Evolutionary conservation across 2,113 vertebrate genomes (phyloP).

Genomic region (Poeciliopsis turrubarensis): DNA sequence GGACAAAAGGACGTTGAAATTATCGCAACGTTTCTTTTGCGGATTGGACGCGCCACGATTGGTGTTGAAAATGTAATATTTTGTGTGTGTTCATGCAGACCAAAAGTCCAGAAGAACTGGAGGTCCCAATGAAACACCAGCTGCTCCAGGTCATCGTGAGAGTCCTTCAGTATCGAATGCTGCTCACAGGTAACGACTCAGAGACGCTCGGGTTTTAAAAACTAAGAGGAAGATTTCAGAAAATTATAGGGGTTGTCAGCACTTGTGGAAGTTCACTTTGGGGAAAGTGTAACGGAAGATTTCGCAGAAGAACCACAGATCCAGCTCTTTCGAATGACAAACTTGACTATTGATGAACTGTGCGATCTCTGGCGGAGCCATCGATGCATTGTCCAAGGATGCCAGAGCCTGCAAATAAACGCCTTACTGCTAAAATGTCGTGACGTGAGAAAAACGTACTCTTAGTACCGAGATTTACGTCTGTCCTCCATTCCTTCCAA

Average conservation of each 20-base stretch:
- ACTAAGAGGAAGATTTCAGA: not conserved
- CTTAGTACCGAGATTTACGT: too few relatives aligned
- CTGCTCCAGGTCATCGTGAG: constrained; percentile 89
- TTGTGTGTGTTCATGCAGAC: constrained; percentile 57
- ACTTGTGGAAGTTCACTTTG: not conserved
- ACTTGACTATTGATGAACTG: too few relatives aligned
- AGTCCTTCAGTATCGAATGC: constrained; percentile 92
- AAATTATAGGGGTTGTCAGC: not conserved
- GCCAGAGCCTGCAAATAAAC: too few relatives aligned
- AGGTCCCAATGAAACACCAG: constrained; percentile 85
- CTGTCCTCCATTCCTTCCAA: not conserved
- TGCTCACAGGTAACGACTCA: constrained; percentile 89
- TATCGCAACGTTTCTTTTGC: not conserved
- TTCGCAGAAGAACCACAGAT: too few relatives aligned
- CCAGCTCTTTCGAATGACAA: too few relatives aligned
- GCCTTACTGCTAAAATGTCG: too few relatives aligned
- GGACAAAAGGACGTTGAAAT: constrained; percentile 6
- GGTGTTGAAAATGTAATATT: not conserved
- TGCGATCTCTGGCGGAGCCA: too few relatives aligned
- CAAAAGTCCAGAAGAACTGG: constrained; percentile 73
- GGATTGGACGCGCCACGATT: not conserved
- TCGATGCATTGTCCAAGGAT: too few relatives aligned
- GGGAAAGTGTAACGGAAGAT: too few relatives aligned
- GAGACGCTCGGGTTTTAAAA: not conserved
- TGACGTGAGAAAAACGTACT: too few relatives aligned